phyloP scores from a whole-genome alignment of 2,888 invertebrate species.

The Aleiodes alternator region DNA sequence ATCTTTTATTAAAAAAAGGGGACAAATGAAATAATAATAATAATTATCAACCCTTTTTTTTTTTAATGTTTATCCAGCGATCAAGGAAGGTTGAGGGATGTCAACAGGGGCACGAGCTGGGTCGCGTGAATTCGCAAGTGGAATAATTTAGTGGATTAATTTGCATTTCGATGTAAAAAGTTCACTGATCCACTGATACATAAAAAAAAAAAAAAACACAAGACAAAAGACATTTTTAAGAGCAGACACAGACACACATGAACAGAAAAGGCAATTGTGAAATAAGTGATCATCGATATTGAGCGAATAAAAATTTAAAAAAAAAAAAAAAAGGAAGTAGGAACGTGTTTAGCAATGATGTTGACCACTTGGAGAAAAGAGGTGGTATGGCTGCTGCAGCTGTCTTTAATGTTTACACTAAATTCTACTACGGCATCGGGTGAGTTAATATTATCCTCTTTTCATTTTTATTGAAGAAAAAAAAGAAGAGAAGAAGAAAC shows the following conservation, averaged over 20 bases:
- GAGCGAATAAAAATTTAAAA: not conserved
- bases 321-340: constrained; percentile 27
- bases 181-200: constrained; percentile 20
- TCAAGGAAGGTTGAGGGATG: constrained; percentile 30
- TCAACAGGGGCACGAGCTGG: constrained; percentile 39
- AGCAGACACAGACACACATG: not conserved
- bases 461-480: not conserved
- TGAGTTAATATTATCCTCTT: constrained; percentile 43
- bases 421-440: constrained; percentile 52
- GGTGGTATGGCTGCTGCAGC: constrained; percentile 43
- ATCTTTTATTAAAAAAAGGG: too few relatives aligned
- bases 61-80: constrained; percentile 5
- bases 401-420: constrained; percentile 49
- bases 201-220: constrained; percentile 32
- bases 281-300: constrained; percentile 22
- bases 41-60: not conserved
- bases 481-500: not conserved
- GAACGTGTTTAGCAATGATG: not conserved
- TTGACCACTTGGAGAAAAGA: constrained; percentile 24
- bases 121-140: constrained; percentile 40
- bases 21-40: too few relatives aligned
- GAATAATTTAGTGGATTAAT: constrained; percentile 44
- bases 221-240: not conserved
- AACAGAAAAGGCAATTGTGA: not conserved
- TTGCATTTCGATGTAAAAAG: constrained; percentile 41